Percentiles rank a stretch among this genome's conserved stretches.
phyloP scores from a whole-genome alignment of 2,113 vertebrate genomes.

The Ramphastos sulfuratus region DNA sequence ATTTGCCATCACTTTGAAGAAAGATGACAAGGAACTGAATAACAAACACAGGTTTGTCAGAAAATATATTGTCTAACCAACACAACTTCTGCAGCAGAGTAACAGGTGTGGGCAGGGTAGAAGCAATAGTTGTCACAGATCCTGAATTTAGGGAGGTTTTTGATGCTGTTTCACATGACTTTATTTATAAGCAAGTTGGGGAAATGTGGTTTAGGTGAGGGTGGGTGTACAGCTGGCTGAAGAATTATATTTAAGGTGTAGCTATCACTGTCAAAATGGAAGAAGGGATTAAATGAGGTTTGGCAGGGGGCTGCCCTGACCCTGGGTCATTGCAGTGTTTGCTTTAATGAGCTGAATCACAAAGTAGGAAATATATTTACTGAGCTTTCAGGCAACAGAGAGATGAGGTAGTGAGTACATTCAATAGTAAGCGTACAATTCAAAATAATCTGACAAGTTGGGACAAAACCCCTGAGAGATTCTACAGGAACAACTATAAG shows the following conservation, averaged over 20 bases:
- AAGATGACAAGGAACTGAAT: neutral
- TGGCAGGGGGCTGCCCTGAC: neutral
- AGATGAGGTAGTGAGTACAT: neutral
- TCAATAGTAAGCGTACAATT: neutral
- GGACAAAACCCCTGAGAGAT: neutral
- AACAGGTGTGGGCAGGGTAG: neutral
- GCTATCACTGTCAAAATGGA: neutral
- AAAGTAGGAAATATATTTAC: neutral
- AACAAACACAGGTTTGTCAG: neutral
- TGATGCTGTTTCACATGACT: neutral
- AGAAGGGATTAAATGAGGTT: neutral
- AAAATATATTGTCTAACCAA: neutral
- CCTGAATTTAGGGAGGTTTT: neutral
- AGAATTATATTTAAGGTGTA: neutral
- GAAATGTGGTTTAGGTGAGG: neutral
- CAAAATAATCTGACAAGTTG: neutral
- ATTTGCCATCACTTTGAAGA: neutral
- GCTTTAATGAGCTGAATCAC: constrained; percentile 2
- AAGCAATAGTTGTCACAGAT: accelerated
- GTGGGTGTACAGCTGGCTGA: neutral
- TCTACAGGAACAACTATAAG: neutral
- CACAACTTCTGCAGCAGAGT: accelerated
- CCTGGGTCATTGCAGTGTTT: neutral
- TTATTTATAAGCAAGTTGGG: neutral
- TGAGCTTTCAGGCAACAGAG: neutral